Base-by-base conservation (phyloP, 2,797 vertebrate genomes). In the Gadopsis bispinosus region DNA sequence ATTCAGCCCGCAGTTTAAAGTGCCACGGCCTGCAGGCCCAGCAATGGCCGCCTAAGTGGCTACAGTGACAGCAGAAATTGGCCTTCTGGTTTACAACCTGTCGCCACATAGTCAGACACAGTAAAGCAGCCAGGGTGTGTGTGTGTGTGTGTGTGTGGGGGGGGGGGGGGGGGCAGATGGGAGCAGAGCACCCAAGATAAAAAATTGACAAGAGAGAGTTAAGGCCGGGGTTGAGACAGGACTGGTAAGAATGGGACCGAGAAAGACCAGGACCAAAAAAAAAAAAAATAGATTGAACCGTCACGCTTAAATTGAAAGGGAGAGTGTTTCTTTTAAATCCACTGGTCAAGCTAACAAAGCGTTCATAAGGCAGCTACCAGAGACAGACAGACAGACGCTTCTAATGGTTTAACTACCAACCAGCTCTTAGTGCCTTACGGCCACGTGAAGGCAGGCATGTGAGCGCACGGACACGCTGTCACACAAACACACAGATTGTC, bases 21-120 rank as follows among this genome's bases (percentile, higher is more conserved):
- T 99, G 97, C 97, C 96, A 96, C 94, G 95, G 91, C 96, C 97
- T 88, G 91, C 93, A 92, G 93, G 89, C 92, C 90, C 91, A 91
- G 96, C 97, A 96, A 97, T 95, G 97, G 97, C 96, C 94, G 96
- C 96, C 96, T 99, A 99, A 99, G 97, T 99, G 97, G 97, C 96
- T 96, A 97, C 97, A 96, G 96, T 98, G 97, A 99, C 97, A 99
- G 97, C 96, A 97, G 96, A 99, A 98, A 96, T 96, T 97, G 97
- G 97, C 96, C 97, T 97, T 97, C 92, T 96, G 96, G 96, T 96
- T 97, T 99, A 95, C 96, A 97, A 97, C 96, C 96, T 98, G 97
- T 98, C 97, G 96, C 97, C 96, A 98, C 97, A 97, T 95, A 96
- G 95, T 95, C 96, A 95, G 91, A 91, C 82, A 88, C 83, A 88